Percentiles rank a stretch among this genome's conserved stretches.
Evolutionary conservation across 2,113 vertebrate genomes (phyloP).

Genomic region (Dipodomys ordii): DNA sequence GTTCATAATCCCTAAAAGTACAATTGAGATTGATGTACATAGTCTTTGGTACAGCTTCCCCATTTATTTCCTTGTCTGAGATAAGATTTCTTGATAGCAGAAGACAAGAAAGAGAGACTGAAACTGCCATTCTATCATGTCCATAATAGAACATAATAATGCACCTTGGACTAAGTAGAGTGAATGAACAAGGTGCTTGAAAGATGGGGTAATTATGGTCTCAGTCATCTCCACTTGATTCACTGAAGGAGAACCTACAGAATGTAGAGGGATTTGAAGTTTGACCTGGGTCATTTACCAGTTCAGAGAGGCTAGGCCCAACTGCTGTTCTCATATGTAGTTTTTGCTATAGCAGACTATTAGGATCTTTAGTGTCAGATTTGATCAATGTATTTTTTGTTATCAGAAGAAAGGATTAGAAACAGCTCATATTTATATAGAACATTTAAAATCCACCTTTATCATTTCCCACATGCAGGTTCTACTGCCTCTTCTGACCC

Average conservation of each 20-base stretch:
- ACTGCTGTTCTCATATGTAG: not conserved
- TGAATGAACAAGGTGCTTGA: not conserved
- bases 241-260: not conserved
- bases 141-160: not conserved
- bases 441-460: not conserved
- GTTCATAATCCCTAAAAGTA: not conserved
- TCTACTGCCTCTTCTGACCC: not conserved
- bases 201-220: not conserved
- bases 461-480: not conserved
- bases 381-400: not conserved
- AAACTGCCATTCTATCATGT: not conserved
- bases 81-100: not conserved
- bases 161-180: rapidly evolving
- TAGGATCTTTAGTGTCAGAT: rapidly evolving
- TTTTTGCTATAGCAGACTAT: not conserved
- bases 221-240: not conserved
- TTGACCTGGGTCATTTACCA: not conserved
- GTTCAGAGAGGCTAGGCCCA: not conserved
- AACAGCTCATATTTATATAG: not conserved
- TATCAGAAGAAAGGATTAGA: not conserved
- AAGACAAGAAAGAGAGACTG: not conserved
- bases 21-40: not conserved
- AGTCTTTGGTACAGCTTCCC: not conserved
- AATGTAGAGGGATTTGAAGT: not conserved
- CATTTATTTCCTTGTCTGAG: not conserved